These are phyloP conservation scores for Nothobranchius furzeri DNA, from an alignment of 2,113 vertebrate genomes.

Conservation along the genomic window DNA sequence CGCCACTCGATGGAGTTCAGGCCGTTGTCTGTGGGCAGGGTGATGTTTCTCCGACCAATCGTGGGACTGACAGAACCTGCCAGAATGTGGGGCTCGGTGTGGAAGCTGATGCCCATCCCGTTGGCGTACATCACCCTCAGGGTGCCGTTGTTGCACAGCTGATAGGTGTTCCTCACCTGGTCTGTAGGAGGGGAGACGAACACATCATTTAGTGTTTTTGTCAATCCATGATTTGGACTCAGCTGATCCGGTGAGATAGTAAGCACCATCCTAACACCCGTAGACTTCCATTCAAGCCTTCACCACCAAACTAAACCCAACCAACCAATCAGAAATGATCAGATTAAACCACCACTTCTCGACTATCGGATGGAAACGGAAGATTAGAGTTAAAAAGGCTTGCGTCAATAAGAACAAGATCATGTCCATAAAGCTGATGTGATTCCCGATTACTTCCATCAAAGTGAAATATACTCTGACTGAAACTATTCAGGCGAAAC, in stretches of 20 bases:
- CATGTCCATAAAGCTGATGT: conserved; percentile 16
- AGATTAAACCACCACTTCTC: background rate
- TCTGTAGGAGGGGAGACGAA: conserved; percentile 76
- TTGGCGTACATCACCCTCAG: conserved; percentile 98
- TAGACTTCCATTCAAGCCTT: conserved; percentile 5
- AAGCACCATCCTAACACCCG: background rate
- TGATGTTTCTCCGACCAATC: conserved; percentile 97
- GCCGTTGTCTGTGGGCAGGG: conserved; percentile 95
- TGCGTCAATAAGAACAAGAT: conserved; percentile 24
- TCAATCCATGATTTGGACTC: too few species aligned
- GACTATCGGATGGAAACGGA: background rate
- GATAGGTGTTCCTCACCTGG: conserved; percentile 99
- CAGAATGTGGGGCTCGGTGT: conserved; percentile 97
- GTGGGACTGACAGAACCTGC: conserved; percentile 96
- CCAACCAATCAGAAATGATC: conserved; percentile 14
- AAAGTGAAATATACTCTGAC: conserved; percentile 31
- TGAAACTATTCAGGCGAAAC: conserved; percentile 27
- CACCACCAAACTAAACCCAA: background rate
- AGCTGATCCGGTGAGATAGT: too few species aligned
- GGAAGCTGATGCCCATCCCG: conserved; percentile 98
- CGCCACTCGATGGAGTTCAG: conserved; percentile 99
- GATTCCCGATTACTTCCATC: conserved; percentile 28
- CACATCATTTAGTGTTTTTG: too few species aligned
- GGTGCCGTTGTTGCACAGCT: conserved; percentile 97
- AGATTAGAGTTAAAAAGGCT: conserved; percentile 20